Conservation (phyloP, 1,140 invertebrate species). For the Caenorhabditis latens region DNA sequence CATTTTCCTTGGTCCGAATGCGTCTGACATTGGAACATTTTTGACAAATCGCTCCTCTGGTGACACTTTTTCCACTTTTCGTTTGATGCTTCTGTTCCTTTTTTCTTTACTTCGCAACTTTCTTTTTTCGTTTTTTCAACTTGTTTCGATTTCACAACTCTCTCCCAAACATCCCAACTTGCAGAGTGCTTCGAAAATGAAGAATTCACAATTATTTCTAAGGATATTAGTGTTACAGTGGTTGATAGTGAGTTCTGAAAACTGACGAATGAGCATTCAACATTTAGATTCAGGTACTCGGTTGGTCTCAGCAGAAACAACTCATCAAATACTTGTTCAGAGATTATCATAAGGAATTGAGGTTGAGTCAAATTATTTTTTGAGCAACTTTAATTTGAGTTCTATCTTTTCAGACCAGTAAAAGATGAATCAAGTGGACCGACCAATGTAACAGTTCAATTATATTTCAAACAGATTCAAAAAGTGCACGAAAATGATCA, state of each 20-base stretch:
- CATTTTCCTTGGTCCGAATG: no score
- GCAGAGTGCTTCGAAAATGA: neutral
- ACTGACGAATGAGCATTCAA: neutral
- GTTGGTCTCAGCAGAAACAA: conserved; percentile 60
- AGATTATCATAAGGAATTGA: conserved; percentile 67
- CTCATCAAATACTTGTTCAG: conserved; percentile 68
- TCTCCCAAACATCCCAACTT: neutral
- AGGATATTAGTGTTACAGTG: neutral
- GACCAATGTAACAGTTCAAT: conserved; percentile 75
- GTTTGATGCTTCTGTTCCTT: neutral
- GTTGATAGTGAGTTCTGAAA: neutral
- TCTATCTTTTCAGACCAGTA: conserved; percentile 45
- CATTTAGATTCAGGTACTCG: conserved; percentile 14
- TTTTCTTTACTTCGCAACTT: neutral
- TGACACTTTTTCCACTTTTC: neutral
- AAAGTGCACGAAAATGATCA: conserved; percentile 76
- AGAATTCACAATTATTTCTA: neutral
- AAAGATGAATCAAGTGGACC: conserved; percentile 68
- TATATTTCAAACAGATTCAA: conserved; percentile 77
- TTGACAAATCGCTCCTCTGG: conserved; percentile 44
- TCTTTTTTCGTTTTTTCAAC: neutral
- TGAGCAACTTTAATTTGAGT: neutral
- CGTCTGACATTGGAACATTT: conserved; percentile 9
- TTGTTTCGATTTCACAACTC: neutral
- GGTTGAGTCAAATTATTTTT: conserved; percentile 38